Evolutionary conservation across 2,888 invertebrate genomes (phyloP), one percentile per base, ranked within the genome.

Genomic region (Andrena trimmerana): DNA sequence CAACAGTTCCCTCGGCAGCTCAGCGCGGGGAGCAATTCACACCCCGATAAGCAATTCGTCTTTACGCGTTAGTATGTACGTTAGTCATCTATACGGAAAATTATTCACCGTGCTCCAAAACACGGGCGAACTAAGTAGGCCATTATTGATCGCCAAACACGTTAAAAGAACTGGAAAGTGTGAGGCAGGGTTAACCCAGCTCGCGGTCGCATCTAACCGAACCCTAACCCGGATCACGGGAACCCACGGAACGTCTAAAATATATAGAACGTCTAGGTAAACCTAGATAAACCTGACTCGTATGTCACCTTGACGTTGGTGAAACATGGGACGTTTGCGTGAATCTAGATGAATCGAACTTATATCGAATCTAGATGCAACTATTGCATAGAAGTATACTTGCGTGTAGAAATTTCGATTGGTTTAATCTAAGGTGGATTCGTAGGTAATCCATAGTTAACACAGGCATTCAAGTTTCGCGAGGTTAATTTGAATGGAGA

Each of bases 261-360:
- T 60, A 81, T 57, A 73, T 62, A 67, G 83, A 63, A 78, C 66
- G 57, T 67, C 54, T 67, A 67, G 83, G 83, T 74, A 81, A 83
- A 81, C 81, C 81, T 77, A 68, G 77, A 77, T 66, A 77, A 42
- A 83, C 66, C 70, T 52, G 33, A 31, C 33, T 48, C 67, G 62
- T 83, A 78, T 48, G 78, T 83, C 81, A 81, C 42, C 70, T 50
- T 67, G 20, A 73, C 77, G 66, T 48, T 33, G 33, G 8, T 71
- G 66, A 70, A 20, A 60, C 71, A 60, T 69, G 48, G 77, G 36
- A 50, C 52, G 62, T 42, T 52, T 54, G 70, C 57, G 54, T 24
- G 70, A 48, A 78, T 67, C 60, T 71, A 68, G 70, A 74, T 71
- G 78, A 81, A 83, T 67, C 78, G 73, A 70, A 74, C 59, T 78